These are phyloP conservation scores for Drosophila tani DNA, from an alignment of 1,140 invertebrate genomes.

Conservation along the genomic window DNA sequence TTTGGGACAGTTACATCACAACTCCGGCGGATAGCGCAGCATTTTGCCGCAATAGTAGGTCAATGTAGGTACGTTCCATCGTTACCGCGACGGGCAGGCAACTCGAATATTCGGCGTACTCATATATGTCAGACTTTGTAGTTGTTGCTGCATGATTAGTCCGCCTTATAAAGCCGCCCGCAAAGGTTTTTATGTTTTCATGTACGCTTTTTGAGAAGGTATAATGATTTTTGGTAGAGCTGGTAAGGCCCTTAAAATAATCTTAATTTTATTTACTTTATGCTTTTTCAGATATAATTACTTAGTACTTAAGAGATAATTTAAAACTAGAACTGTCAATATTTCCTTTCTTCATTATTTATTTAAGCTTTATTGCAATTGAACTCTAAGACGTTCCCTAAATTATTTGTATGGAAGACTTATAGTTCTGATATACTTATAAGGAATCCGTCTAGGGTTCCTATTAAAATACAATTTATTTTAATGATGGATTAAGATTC, in stretches of 20 bases:
- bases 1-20: conserved; percentile 82
- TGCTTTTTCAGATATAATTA: background rate
- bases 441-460: no score
- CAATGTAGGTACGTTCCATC: conserved; percentile 70
- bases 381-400: no score
- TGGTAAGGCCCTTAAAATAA: background rate
- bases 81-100: conserved; percentile 10
- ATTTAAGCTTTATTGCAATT: no score
- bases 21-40: conserved; percentile 53
- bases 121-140: conserved; percentile 20
- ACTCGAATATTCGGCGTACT: conserved; percentile 18
- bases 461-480: no score
- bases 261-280: no score
- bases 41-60: conserved; percentile 80
- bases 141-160: conserved; percentile 64
- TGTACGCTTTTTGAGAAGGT: background rate
- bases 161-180: conserved; percentile 48
- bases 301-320: background rate
- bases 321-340: background rate
- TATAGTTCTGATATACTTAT: no score
- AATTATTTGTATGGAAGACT: no score
- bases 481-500: no score
- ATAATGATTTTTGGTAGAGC: background rate
- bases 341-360: no score
- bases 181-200: conserved; percentile 12